A percentile compares a stretch with the other conserved stretches of the same genome.
phyloP scores from a whole-genome alignment of 2,888 invertebrate species.

The Xylocampa areola region DNA sequence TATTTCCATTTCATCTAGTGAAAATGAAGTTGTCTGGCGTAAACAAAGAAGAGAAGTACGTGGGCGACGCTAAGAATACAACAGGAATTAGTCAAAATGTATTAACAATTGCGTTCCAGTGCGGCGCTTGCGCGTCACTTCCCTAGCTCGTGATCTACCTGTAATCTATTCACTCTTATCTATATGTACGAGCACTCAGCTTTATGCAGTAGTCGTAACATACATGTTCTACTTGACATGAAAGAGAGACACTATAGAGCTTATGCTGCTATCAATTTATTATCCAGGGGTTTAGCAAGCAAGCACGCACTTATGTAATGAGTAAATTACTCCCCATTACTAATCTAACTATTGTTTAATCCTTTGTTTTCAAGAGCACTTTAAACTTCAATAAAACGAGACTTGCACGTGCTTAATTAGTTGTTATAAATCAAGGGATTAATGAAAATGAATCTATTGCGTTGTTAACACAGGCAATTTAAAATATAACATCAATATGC shows the following conservation, averaged over 20 bases:
- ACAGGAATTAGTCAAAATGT: slow-evolving; percentile 49
- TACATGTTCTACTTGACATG: neutral
- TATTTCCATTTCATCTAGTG: slow-evolving; percentile 13
- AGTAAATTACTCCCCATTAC: slow-evolving; percentile 7
- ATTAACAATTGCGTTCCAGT: slow-evolving; percentile 18
- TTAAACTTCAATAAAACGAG: slow-evolving; percentile 30
- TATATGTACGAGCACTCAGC: slow-evolving; percentile 1
- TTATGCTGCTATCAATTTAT: slow-evolving; percentile 2
- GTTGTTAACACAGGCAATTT: neutral
- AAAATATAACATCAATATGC: neutral
- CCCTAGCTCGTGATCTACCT: slow-evolving; percentile 16
- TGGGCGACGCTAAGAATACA: slow-evolving; percentile 52
- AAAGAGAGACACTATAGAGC: slow-evolving; percentile 6
- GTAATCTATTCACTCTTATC: neutral
- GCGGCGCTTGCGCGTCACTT: slow-evolving; percentile 21
- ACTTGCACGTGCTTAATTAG: neutral
- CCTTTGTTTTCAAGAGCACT: slow-evolving; percentile 13
- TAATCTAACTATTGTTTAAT: slow-evolving; percentile 16
- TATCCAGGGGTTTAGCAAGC: slow-evolving; percentile 13
- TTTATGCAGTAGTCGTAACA: neutral
- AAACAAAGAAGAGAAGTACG: slow-evolving; percentile 35
- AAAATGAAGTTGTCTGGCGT: slow-evolving; percentile 47
- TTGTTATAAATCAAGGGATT: slow-evolving; percentile 2
- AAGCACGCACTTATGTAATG: slow-evolving; percentile 9
- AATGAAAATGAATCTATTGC: slow-evolving; percentile 7